A percentile compares a stretch with the other conserved stretches of the same genome.
Conservation (phyloP, 2,888 invertebrate genomes). For the Melipona beecheii region DNA sequence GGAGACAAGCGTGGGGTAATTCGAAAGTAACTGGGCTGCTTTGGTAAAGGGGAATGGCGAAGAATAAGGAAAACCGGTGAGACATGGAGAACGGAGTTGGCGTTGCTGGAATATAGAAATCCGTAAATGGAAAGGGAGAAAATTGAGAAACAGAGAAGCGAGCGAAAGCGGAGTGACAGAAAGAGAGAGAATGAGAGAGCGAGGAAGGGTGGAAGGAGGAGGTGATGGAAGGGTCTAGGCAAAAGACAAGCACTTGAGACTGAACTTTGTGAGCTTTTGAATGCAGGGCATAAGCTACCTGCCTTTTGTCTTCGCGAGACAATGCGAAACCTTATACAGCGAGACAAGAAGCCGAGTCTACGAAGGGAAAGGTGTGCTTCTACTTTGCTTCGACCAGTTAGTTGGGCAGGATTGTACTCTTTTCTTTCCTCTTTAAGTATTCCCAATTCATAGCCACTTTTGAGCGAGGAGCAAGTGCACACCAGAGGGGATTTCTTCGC, state of each 20-base stretch:
- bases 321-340: constrained; percentile 77
- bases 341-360: constrained; percentile 50
- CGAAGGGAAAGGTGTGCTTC: constrained; percentile 47
- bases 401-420: constrained; percentile 62
- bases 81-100: not conserved
- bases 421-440: constrained; percentile 67
- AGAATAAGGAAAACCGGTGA: constrained; percentile 37
- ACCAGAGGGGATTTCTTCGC: constrained; percentile 50
- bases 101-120: constrained; percentile 45
- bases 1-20: constrained; percentile 20
- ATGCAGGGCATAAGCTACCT: constrained; percentile 77
- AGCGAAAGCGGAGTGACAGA: not conserved
- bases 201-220: constrained; percentile 3
- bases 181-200: not conserved
- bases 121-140: constrained; percentile 48
- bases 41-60: constrained; percentile 35
- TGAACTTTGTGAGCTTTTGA: constrained; percentile 80
- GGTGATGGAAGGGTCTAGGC: constrained; percentile 59
- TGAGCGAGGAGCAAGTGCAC: constrained; percentile 42
- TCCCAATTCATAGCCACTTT: constrained; percentile 65
- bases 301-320: constrained; percentile 79
- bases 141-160: constrained; percentile 43
- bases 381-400: constrained; percentile 69
- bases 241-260: constrained; percentile 76
- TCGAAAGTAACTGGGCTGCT: constrained; percentile 41